A percentile compares a stretch with the other conserved stretches of the same genome.
These are phyloP conservation scores for Lasioglossum morio DNA, from an alignment of 2,888 invertebrate species.

Conservation along the genomic window DNA sequence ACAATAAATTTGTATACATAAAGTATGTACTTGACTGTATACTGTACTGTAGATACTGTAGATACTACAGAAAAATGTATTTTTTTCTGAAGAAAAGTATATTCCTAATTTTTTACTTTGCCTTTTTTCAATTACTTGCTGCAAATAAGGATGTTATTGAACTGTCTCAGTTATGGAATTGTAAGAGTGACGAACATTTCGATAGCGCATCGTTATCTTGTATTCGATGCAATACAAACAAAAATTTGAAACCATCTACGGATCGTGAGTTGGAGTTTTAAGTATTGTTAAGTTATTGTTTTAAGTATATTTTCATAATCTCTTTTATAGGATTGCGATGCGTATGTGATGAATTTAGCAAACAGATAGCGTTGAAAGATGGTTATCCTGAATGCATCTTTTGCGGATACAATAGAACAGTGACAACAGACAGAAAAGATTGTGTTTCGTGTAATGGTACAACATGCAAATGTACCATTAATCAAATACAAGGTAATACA, in stretches of 20 bases:
- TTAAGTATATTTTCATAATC: not conserved
- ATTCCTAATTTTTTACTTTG: conserved; percentile 36
- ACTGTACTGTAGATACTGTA: too few species aligned
- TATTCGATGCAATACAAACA: conserved; percentile 83
- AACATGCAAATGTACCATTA: conserved; percentile 74
- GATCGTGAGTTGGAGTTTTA: conserved; percentile 83
- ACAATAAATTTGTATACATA: too few species aligned
- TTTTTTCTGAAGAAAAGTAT: not conserved
- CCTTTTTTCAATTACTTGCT: conserved; percentile 13
- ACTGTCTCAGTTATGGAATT: conserved; percentile 77
- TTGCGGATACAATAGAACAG: conserved; percentile 78
- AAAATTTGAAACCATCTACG: conserved; percentile 81
- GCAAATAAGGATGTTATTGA: conserved; percentile 66
- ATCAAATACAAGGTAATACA: conserved; percentile 79
- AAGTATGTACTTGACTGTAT: too few species aligned
- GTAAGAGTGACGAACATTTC: conserved; percentile 85
- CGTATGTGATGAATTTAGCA: conserved; percentile 83
- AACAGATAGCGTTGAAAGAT: conserved; percentile 73
- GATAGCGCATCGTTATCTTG: conserved; percentile 85
- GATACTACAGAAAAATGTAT: conserved; percentile 13
- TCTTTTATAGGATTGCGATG: conserved; percentile 84
- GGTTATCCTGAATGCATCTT: conserved; percentile 77
- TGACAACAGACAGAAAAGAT: conserved; percentile 79
- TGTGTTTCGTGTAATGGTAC: conserved; percentile 80
- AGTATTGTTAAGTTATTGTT: not conserved